Evolutionary conservation across 2,113 vertebrate genomes (phyloP), one percentile per base, ranked within the genome.

Genomic region (Xyliphius kryptos): DNA sequence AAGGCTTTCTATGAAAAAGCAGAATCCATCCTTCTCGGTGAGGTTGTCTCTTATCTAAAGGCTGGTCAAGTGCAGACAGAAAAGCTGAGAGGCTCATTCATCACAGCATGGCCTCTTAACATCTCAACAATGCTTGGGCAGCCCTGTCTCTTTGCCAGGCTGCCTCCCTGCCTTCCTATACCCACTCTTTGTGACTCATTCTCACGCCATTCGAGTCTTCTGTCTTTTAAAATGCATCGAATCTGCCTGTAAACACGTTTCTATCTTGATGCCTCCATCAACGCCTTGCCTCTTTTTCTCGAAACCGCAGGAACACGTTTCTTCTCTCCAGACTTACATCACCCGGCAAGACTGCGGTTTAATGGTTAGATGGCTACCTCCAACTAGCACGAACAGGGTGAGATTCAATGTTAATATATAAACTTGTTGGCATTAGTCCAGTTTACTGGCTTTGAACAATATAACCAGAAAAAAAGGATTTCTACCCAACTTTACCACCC

Each of bases 11-110:
- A 43, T 66, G 66, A 69, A 72, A 78, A 70, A 70, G 41, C 6
- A 58, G 21, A 36, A 55, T 20, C 51, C 9, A 40, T 43, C 37
- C 44, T 54, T 21, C 56, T 6, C 64, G 67, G 69, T 82, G 76
- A 79, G 80, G 81, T 77, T 77, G 55, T 1, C 61, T 77, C 77
- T 80, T 83, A 82, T 85, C 81, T 73, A 71, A 80, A 60, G 67
- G 61, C 77, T 79, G 70, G 46, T 63, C 76, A 68, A 69, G 73
- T 11, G 32, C 26, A 9, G 61, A 73, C 76, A 68, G 72, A 81
- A 75, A 65, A 70, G 20, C 11, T 52, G 67, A 53, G n/a, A 75
- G 66, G 76, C 70, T 73, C 78, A 78, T 82, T 83, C 74, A 78
- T 83, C 79, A 80, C 56, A 4, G 6, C 63, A 65, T 19, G 38